Percentiles rank a stretch among this genome's conserved stretches.
Conservation (phyloP, 1,140 invertebrate genomes). For the Trichoplusia ni region DNA sequence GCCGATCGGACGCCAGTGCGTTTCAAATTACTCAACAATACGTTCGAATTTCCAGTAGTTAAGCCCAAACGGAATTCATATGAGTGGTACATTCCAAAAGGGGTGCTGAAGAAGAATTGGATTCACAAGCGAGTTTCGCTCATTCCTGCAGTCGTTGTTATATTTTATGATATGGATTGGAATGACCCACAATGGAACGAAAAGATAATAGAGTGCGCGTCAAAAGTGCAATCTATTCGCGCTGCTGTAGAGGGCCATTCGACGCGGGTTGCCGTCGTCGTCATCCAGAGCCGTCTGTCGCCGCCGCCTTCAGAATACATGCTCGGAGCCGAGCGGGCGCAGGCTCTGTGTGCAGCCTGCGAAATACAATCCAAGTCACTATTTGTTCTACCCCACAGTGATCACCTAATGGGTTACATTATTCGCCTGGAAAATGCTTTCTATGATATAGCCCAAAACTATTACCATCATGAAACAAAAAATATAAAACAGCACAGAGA, state of each 20-base stretch:
- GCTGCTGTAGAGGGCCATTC: constrained; percentile 86
- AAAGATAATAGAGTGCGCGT: constrained; percentile 95
- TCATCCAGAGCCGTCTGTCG: constrained; percentile 92
- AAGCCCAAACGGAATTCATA: constrained; percentile 96
- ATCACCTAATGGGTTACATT: constrained; percentile 91
- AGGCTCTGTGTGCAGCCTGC: constrained; percentile 93
- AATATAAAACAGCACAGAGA: constrained; percentile 94
- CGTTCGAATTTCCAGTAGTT: constrained; percentile 93
- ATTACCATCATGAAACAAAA: constrained; percentile 95
- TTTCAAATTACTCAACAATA: constrained; percentile 90
- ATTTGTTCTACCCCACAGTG: constrained; percentile 94
- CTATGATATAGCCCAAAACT: constrained; percentile 94
- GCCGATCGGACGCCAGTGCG: constrained; percentile 91
- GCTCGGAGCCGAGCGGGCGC: constrained; percentile 92
- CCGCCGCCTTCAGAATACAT: constrained; percentile 92
- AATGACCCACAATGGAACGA: constrained; percentile 96
- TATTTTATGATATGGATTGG: constrained; percentile 99
- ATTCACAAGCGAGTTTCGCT: constrained; percentile 95
- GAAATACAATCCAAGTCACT: constrained; percentile 95
- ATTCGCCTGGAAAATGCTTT: constrained; percentile 94
- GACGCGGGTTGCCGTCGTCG: constrained; percentile 93
- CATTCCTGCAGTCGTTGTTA: constrained; percentile 95
- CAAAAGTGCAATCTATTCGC: constrained; percentile 91
- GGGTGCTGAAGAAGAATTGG: constrained; percentile 97
- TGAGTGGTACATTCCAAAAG: constrained; percentile 98